Base-by-base conservation (phyloP, 64 coral and sea anemone genomes). In the Dendrophyllia cribrosa region DNA sequence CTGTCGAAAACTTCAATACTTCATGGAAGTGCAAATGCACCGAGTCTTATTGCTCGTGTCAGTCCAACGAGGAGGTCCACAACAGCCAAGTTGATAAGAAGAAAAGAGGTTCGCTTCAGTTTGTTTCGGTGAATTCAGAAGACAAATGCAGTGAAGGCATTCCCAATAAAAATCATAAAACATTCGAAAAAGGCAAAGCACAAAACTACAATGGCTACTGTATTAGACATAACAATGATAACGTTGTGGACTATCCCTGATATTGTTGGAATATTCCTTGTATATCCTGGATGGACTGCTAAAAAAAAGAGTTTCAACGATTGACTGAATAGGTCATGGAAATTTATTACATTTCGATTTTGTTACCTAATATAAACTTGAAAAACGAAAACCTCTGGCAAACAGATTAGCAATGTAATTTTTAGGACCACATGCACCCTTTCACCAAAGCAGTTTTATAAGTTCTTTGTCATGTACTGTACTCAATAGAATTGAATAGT, bases 41-140 rank as follows among this genome's bases (percentile, higher is more conserved):
- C 19, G 11, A 17, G 17, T 7, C 7, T 0, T 59, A 50, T 7
- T 13, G 19, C 16, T 17, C 25, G 20, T 14, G 51, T 79, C 20
- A 79, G 23, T 58, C 76, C 76, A 59, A 34, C 53, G 2, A 79
- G 55, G 13, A 79, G 23, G 26, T 79, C 76, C 13, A 52, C 76
- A 21, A 79, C 52, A 5, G 76, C 53, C 9, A 79, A 34, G 76
- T 79, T 79, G 20, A 79, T 58, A 26, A 79, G 76, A 60, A 79
- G 52, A 7, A 79, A 79, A 4, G 52, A 79, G 1, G 76, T 79
- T 26, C 76, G 76, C 22, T 59, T 56, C 13, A 79, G 24, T 60
- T 59, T 79, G 76, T 23, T 23, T 58, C 76, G 76, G 76, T 79
- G 9, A 43, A 58, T 79, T 53, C 76, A 79, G n/a, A 79, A 79